Percentiles rank a stretch among this genome's conserved stretches.
These are phyloP conservation scores for Sus cebifrons DNA, from an alignment of 2,797 vertebrate species.

Conservation along the genomic window DNA sequence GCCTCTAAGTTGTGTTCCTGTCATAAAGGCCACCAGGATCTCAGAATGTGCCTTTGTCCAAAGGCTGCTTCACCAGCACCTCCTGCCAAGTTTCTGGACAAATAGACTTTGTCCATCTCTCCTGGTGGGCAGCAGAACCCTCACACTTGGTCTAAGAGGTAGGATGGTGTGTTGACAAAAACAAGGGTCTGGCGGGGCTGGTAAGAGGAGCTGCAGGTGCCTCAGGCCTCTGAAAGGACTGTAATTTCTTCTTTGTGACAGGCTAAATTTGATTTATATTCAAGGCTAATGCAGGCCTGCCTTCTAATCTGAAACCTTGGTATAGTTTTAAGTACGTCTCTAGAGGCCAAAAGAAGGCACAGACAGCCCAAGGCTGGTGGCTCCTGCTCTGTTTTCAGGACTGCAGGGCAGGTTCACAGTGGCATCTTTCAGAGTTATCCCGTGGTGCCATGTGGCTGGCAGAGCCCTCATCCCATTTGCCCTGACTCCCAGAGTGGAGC, in stretches of 20 bases:
- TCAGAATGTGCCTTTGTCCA: slow-evolving; percentile 48
- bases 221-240: background rate
- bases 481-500: background rate
- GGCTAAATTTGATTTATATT: background rate
- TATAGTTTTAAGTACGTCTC: background rate
- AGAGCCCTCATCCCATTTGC: background rate
- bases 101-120: slow-evolving; percentile 68
- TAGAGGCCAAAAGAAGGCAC: background rate
- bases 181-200: background rate
- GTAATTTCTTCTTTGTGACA: background rate
- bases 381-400: background rate
- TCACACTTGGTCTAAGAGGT: slow-evolving; percentile 56
- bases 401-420: background rate
- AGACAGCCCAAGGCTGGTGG: background rate
- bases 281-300: background rate
- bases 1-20: background rate
- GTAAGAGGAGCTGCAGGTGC: background rate
- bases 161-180: slow-evolving; percentile 13
- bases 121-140: slow-evolving; percentile 31
- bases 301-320: background rate
- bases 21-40: slow-evolving; percentile 39
- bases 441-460: background rate
- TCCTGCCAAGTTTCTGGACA: slow-evolving; percentile 71
- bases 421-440: background rate
- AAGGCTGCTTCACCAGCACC: background rate